Conservation (phyloP, 2,888 invertebrate species). For the Dromius quadrimaculatus region DNA sequence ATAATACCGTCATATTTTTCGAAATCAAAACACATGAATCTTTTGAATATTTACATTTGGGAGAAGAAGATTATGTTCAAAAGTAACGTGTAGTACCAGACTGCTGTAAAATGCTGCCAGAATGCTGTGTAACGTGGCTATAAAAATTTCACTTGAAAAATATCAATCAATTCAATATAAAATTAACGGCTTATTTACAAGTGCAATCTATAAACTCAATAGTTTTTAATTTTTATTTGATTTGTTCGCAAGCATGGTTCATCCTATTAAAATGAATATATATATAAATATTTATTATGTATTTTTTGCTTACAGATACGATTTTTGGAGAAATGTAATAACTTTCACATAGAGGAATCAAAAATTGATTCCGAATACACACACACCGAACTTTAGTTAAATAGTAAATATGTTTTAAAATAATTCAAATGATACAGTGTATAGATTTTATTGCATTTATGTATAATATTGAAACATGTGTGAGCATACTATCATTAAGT, state of each 20-base stretch:
- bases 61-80: too few species aligned
- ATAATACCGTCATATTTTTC: too few species aligned
- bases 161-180: neutral
- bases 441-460: neutral
- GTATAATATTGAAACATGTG: neutral
- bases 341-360: slow-evolving; percentile 85
- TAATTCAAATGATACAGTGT: neutral
- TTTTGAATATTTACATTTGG: too few species aligned
- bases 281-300: neutral
- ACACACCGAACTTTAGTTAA: slow-evolving; percentile 81
- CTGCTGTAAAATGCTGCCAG: too few species aligned
- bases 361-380: slow-evolving; percentile 86
- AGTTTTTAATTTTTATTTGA: neutral
- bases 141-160: too few species aligned
- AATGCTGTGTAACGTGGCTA: too few species aligned
- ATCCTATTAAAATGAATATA: neutral
- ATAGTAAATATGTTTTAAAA: neutral
- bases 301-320: slow-evolving; percentile 68
- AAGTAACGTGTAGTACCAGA: too few species aligned
- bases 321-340: slow-evolving; percentile 80
- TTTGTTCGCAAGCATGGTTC: neutral
- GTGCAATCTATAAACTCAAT: neutral
- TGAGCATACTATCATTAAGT: too few species aligned
- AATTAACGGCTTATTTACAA: neutral
- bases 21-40: too few species aligned